phyloP scores from a whole-genome alignment of 1,140 invertebrate species.

The Rhyacophila brunnea region DNA sequence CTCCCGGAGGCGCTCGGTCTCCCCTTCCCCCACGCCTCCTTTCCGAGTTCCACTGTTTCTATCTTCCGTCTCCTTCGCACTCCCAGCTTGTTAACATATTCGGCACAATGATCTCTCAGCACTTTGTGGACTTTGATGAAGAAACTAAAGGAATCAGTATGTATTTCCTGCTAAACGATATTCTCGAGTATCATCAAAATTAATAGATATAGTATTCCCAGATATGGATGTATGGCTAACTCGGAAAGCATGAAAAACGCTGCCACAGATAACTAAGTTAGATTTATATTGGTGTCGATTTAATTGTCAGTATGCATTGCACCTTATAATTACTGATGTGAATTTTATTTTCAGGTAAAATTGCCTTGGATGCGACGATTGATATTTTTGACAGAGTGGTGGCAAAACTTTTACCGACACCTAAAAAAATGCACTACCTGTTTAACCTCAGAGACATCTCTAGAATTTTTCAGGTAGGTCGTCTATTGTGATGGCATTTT shows the following conservation, averaged over 20 bases:
- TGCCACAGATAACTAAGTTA: not conserved
- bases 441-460: conserved; percentile 88
- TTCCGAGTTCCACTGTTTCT: conserved; percentile 78
- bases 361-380: conserved; percentile 62
- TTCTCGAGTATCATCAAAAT: too few species aligned
- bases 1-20: conserved; percentile 77
- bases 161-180: too few species aligned
- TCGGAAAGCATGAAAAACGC: not conserved
- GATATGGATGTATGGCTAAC: too few species aligned
- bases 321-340: too few species aligned
- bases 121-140: conserved; percentile 72
- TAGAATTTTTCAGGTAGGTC: conserved; percentile 62
- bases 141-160: conserved; percentile 71
- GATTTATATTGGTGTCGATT: too few species aligned
- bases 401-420: conserved; percentile 75
- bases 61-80: conserved; percentile 78
- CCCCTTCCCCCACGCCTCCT: conserved; percentile 72
- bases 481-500: too few species aligned
- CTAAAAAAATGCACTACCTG: conserved; percentile 84
- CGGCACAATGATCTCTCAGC: conserved; percentile 78
- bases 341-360: conserved; percentile 46
- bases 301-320: too few species aligned
- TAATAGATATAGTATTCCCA: too few species aligned
- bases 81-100: conserved; percentile 77
- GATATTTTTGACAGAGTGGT: conserved; percentile 72